Evolutionary conservation across 2,797 vertebrate genomes (phyloP).

Genomic region (Valencia hispanica): DNA sequence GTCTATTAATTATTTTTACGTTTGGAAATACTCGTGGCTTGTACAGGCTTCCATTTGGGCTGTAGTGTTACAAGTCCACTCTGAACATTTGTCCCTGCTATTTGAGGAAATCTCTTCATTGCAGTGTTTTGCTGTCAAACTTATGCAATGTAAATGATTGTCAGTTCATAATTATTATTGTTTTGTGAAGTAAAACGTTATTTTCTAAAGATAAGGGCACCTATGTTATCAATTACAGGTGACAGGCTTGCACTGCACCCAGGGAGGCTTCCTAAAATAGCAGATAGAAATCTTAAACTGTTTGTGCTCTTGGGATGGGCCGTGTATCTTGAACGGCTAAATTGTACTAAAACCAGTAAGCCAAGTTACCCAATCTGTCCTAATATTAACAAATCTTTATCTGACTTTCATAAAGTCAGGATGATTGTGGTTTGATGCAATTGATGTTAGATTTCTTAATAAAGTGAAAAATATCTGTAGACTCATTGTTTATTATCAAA

Average conservation of each 20-base stretch:
- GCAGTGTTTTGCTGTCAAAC: neutral
- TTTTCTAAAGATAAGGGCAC: constrained; percentile 20
- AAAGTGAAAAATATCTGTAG: neutral
- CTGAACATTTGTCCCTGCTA: constrained; percentile 29
- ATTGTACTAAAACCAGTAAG: constrained; percentile 23
- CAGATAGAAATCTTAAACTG: constrained; percentile 75
- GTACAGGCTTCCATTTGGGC: constrained; percentile 54
- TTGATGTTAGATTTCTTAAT: neutral
- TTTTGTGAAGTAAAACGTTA: neutral
- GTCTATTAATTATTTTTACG: constrained; percentile 26
- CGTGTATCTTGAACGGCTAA: constrained; percentile 18
- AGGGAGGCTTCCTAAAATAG: constrained; percentile 79
- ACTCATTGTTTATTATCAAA: neutral
- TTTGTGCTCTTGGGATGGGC: constrained; percentile 45
- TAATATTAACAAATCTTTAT: neutral
- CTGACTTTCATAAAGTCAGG: neutral
- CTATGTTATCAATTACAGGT: constrained; percentile 71
- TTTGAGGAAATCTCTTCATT: constrained; percentile 3
- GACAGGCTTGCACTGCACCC: constrained; percentile 61
- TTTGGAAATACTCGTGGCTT: constrained; percentile 62
- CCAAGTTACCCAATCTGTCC: neutral
- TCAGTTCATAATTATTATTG: neutral
- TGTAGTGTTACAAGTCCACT: constrained; percentile 19
- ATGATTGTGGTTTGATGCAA: neutral
- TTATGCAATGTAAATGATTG: neutral